These are phyloP conservation scores for Panzeria rudis DNA, from an alignment of 2,888 invertebrate genomes.

Conservation along the genomic window DNA sequence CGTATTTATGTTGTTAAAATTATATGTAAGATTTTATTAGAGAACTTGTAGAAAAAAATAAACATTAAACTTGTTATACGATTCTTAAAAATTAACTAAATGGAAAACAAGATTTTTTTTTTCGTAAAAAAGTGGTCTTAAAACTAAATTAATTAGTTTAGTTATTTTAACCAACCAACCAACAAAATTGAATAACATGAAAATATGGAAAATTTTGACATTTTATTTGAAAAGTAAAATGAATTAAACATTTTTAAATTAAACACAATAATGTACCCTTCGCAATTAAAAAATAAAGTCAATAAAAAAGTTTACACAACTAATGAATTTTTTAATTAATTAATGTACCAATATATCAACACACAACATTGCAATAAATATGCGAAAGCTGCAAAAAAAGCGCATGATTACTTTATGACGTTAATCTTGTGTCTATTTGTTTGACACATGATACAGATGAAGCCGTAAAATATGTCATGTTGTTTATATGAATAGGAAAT, in stretches of 20 bases:
- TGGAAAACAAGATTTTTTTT: conserved; percentile 47
- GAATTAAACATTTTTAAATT: conserved; percentile 43
- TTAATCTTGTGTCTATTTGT: conserved; percentile 26
- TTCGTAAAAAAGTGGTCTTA: conserved; percentile 50
- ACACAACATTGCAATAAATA: background rate
- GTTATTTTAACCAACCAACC: conserved; percentile 29
- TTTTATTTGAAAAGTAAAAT: conserved; percentile 41
- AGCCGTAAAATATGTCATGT: background rate
- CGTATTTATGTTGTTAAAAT: background rate
- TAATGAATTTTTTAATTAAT: conserved; percentile 27
- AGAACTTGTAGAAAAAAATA: conserved; percentile 23
- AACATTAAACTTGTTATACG: conserved; percentile 49
- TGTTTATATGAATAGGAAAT: conserved; percentile 4
- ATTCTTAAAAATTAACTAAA: conserved; percentile 61
- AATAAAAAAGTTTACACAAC: conserved; percentile 21
- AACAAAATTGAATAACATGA: conserved; percentile 28
- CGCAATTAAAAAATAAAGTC: conserved; percentile 21
- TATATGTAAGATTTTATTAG: conserved; percentile 4
- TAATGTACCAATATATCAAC: background rate
- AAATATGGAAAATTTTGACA: conserved; percentile 51
- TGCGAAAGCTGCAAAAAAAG: conserved; percentile 6
- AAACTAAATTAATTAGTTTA: conserved; percentile 58
- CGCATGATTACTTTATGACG: background rate
- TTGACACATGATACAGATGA: conserved; percentile 33
- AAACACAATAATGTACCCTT: conserved; percentile 26